A percentile compares a stretch with the other conserved stretches of the same genome.
Evolutionary conservation across 2,113 vertebrate species (phyloP).

Genomic region (Tricholaema leucomelas): DNA sequence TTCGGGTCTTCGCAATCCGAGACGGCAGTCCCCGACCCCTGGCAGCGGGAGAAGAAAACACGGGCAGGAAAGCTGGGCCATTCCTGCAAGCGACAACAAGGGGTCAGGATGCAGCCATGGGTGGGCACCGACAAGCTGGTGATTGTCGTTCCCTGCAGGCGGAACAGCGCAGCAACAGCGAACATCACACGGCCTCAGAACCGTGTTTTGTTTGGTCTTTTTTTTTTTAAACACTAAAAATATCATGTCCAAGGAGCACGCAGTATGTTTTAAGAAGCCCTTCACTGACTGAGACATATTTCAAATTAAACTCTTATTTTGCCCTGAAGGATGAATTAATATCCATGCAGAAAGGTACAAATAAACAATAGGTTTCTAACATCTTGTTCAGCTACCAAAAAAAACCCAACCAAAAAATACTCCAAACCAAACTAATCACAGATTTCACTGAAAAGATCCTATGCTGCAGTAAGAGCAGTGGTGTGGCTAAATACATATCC

Average conservation of each 20-base stretch:
- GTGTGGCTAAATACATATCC: rapidly evolving
- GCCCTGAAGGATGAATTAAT: neutral
- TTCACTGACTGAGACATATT: rapidly evolving
- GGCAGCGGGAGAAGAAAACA: neutral
- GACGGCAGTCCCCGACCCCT: neutral
- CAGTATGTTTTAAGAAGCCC: rapidly evolving
- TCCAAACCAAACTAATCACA: too few species aligned
- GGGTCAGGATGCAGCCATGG: neutral
- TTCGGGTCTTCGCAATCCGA: neutral
- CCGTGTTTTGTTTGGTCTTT: too few species aligned
- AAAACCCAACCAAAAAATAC: neutral
- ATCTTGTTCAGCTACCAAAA: neutral
- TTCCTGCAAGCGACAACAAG: rapidly evolving
- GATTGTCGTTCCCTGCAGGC: neutral
- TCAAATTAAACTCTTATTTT: neutral
- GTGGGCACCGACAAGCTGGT: rapidly evolving
- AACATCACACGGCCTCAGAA: rapidly evolving
- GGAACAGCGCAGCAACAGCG: neutral
- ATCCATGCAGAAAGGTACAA: neutral
- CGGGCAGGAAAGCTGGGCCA: neutral
- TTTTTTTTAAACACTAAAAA: neutral
- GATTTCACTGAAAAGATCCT: neutral
- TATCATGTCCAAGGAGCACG: rapidly evolving
- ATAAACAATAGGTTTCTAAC: neutral
- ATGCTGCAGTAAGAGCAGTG: neutral